Evolutionary conservation across 1,140 invertebrate genomes (phyloP), one percentile per base, ranked within the genome.

Genomic region (Paramacrobiotus metropolitanus): DNA sequence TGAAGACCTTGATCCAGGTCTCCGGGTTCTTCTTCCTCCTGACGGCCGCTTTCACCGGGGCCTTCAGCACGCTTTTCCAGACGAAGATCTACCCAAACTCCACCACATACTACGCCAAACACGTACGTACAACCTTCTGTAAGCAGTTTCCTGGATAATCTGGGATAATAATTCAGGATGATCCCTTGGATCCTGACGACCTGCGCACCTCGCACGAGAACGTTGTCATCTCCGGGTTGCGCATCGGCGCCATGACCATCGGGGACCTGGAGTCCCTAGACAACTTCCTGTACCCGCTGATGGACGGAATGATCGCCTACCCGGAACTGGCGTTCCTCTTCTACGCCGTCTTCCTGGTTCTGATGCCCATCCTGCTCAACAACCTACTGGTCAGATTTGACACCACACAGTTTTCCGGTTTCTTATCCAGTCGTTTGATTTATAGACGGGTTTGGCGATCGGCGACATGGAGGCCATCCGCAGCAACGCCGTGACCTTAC

Each of bases 171-270:
- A 0, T 40, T 40, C 9, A 40, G 9, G 24, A 9, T 9, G 24
- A n/a, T n/a, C n/a, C n/a, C n/a, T 24, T 24, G 15, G 24, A 55
- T 55, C 15, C 48, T 15, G 15, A 15, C 15, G 24, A 20, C 4
- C 15, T 55, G 4, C 15, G 24, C 15, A 55, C 48, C 4, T 24
- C 48, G 4, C 28, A 20, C 24, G 15, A 15, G 48, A 28, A 4
- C 15, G 48, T 55, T 4, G 9, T 9, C 48, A 55, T 9, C 24
- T 55, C 48, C 15, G 48, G 15, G 15, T 28, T 55, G 48, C 48
- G 24, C 15, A 55, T 55, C 15, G 48, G 48, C 48, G 48, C 48
- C 48, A 55, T 55, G 48, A 55, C 48, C 48, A 28, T 55, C 24
- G 48, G 48, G 15, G 48, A 55, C 48, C 48, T 55, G 15, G 48